These are phyloP conservation scores for Remorina albescens DNA, from an alignment of 2,797 vertebrate species.

Conservation along the genomic window DNA sequence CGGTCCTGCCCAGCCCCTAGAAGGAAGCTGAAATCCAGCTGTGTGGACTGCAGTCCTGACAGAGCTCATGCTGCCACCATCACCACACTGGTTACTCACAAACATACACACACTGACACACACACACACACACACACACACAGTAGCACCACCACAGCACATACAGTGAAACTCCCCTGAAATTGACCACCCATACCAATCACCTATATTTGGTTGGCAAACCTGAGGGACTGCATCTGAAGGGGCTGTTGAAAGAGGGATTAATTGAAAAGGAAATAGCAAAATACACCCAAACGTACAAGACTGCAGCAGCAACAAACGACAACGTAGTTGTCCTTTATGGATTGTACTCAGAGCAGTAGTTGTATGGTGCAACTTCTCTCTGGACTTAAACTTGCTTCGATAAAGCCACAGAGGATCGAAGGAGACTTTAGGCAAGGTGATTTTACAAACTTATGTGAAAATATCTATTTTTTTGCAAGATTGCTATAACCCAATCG, in stretches of 20 bases:
- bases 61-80: conserved; percentile 75
- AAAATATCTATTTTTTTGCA: conserved; percentile 80
- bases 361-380: conserved; percentile 79
- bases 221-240: conserved; percentile 77
- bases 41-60: conserved; percentile 82
- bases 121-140: conserved; percentile 18
- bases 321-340: conserved; percentile 71
- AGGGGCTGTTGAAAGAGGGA: conserved; percentile 76
- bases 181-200: conserved; percentile 46
- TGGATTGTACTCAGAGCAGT: conserved; percentile 82
- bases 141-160: conserved; percentile 22
- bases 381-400: conserved; percentile 82
- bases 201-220: conserved; percentile 68
- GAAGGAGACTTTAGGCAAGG: conserved; percentile 75
- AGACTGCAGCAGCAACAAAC: conserved; percentile 70
- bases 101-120: conserved; percentile 33
- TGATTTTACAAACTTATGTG: conserved; percentile 83
- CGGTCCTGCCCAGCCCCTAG: conserved; percentile 84
- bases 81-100: conserved; percentile 55
- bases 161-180: conserved; percentile 54
- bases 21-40: conserved; percentile 91
- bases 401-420: conserved; percentile 79
- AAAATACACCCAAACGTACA: conserved; percentile 66
- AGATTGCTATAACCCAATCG: conserved; percentile 81
- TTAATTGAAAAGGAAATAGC: conserved; percentile 69